A percentile compares a stretch with the other conserved stretches of the same genome.
Evolutionary conservation across 2,797 vertebrate species (phyloP).

Genomic region (Poeciliopsis infans): DNA sequence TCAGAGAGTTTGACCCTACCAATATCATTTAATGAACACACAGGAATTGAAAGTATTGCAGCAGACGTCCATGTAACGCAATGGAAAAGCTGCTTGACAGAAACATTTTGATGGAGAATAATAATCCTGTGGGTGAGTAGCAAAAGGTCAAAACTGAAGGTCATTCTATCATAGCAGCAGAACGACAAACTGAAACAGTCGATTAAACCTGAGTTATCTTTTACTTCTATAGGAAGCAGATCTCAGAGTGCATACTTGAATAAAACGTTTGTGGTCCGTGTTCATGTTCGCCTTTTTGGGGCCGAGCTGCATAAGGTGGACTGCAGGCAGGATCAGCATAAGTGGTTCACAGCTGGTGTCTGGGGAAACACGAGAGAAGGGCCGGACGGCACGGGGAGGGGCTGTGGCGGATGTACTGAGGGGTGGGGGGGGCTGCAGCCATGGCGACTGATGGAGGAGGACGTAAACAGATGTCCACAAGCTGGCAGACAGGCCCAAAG

Average conservation of each 20-base stretch:
- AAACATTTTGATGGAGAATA: neutral
- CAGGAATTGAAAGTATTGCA: neutral
- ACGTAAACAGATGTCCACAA: constrained; percentile 83
- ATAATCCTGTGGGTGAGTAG: neutral
- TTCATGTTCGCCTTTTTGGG: constrained; percentile 15
- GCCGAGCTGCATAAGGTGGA: constrained; percentile 41
- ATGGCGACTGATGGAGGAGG: constrained; percentile 76
- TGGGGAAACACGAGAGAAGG: constrained; percentile 66
- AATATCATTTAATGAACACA: neutral
- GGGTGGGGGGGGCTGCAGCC: constrained; percentile 47
- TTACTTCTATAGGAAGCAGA: neutral
- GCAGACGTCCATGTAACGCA: neutral
- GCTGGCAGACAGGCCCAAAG: constrained; percentile 72
- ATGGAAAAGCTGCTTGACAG: neutral
- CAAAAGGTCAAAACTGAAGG: neutral
- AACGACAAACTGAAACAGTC: neutral
- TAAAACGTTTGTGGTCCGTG: constrained; percentile 14
- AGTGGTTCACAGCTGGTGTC: constrained; percentile 78
- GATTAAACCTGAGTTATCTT: neutral
- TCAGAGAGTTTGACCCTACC: neutral
- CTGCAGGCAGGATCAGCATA: constrained; percentile 70
- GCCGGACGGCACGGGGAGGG: constrained; percentile 29
- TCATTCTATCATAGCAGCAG: neutral
- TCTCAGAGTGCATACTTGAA: neutral
- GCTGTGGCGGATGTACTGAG: constrained; percentile 20